Conservation (phyloP, 2,888 invertebrate species). For the Coelopa pilipes region DNA sequence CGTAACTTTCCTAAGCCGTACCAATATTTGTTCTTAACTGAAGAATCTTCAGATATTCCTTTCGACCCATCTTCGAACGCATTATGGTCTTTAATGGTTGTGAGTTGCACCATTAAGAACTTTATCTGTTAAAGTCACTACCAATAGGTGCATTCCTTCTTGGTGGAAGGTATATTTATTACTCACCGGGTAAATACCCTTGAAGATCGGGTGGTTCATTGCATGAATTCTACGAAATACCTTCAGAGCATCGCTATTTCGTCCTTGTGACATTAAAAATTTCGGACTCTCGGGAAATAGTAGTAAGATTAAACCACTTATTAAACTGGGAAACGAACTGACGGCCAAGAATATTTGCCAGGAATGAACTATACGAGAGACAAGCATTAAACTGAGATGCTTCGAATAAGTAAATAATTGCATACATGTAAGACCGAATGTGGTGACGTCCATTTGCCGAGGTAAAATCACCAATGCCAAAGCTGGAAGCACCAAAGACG, state of each 20-base stretch:
- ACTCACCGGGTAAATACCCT: constrained; percentile 44
- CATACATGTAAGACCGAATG: constrained; percentile 60
- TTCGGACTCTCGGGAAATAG: constrained; percentile 68
- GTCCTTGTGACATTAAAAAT: constrained; percentile 51
- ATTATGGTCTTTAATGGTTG: constrained; percentile 24
- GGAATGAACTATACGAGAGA: constrained; percentile 51
- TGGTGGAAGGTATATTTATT: no score
- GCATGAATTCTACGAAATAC: constrained; percentile 71
- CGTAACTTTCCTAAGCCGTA: not conserved
- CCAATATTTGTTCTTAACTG: not conserved
- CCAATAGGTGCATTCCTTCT: no score
- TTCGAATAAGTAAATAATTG: not conserved
- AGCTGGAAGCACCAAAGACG: constrained; percentile 74
- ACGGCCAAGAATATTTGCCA: constrained; percentile 70
- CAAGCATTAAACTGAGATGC: no score
- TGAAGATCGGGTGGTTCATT: constrained; percentile 73
- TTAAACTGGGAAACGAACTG: constrained; percentile 72
- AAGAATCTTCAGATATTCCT: constrained; percentile 37
- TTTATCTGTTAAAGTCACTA: constrained; percentile 37
- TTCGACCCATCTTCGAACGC: constrained; percentile 6
- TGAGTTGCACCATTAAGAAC: constrained; percentile 41
- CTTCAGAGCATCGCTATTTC: constrained; percentile 48
- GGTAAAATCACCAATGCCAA: constrained; percentile 81
- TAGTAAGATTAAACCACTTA: constrained; percentile 68
- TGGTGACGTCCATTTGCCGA: constrained; percentile 69